phyloP scores from a whole-genome alignment of 2,113 vertebrate species.

The Tamias sibiricus region DNA sequence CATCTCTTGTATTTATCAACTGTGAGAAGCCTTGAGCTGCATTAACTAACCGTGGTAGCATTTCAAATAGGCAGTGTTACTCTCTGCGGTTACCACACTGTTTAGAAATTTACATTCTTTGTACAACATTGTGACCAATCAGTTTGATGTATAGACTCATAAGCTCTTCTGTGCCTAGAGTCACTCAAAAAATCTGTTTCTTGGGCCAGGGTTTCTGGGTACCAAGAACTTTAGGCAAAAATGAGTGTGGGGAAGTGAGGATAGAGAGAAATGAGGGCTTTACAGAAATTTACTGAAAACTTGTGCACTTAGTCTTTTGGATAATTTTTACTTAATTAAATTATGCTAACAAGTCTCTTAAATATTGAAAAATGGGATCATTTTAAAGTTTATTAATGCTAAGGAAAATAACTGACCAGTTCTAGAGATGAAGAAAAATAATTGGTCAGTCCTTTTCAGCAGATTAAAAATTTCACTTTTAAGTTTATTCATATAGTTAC shows the following conservation, averaged over 20 bases:
- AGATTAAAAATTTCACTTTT: not conserved
- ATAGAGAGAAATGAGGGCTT: not conserved
- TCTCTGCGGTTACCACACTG: not conserved
- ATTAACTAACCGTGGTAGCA: slow-evolving; percentile 54
- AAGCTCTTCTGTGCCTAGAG: not conserved
- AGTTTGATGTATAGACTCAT: slow-evolving; percentile 26
- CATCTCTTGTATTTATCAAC: slow-evolving; percentile 72
- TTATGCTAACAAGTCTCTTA: not conserved
- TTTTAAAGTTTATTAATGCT: not conserved
- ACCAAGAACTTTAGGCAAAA: not conserved
- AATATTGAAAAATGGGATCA: not conserved
- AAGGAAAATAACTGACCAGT: not conserved
- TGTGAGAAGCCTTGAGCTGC: slow-evolving; percentile 31
- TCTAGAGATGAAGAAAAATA: not conserved
- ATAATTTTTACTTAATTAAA: slow-evolving; percentile 22
- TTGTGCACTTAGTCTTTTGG: not conserved
- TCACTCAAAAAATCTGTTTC: not conserved
- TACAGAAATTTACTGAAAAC: slow-evolving; percentile 35
- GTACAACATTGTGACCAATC: slow-evolving; percentile 30
- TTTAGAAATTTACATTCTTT: slow-evolving; percentile 64
- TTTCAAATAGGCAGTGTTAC: slow-evolving; percentile 19
- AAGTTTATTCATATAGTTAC: not conserved
- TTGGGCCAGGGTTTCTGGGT: not conserved
- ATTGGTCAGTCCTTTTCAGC: not conserved
- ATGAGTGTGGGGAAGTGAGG: not conserved